Conservation (phyloP, 2,797 vertebrate species). For the Gymnoscopelus braueri region DNA sequence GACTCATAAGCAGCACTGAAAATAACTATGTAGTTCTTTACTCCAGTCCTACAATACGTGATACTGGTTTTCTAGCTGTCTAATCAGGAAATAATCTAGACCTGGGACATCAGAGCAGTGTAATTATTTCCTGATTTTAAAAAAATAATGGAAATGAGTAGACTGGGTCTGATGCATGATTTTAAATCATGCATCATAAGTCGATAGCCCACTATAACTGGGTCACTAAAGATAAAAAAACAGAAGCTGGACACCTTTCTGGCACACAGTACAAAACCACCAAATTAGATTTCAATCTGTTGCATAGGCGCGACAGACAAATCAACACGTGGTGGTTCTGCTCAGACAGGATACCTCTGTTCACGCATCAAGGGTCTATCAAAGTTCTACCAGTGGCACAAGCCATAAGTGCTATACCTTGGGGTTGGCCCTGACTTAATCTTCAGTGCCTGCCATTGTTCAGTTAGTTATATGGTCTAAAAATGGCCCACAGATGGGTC, state of each 20-base stretch:
- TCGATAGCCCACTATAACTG: too few species aligned
- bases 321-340: background rate
- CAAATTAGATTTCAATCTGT: background rate
- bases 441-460: slow-evolving; percentile 6
- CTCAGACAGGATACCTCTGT: background rate
- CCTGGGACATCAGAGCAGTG: too few species aligned
- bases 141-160: too few species aligned
- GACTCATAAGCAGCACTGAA: too few species aligned
- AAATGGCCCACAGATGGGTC: slow-evolving; percentile 15
- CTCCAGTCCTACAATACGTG: too few species aligned
- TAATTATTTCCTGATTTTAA: too few species aligned
- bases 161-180: too few species aligned
- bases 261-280: background rate
- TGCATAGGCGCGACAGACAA: background rate
- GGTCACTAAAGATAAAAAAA: background rate
- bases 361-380: background rate
- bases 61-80: too few species aligned
- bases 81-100: too few species aligned
- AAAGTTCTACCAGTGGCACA: background rate
- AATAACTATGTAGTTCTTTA: too few species aligned
- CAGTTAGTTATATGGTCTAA: slow-evolving; percentile 20
- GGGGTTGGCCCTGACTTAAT: slow-evolving; percentile 23
- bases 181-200: too few species aligned
- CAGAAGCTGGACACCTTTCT: too few species aligned
- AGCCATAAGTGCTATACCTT: slow-evolving; percentile 47